phyloP scores from a whole-genome alignment of 2,797 vertebrate species.

The Kryptolebias ocellatus region DNA sequence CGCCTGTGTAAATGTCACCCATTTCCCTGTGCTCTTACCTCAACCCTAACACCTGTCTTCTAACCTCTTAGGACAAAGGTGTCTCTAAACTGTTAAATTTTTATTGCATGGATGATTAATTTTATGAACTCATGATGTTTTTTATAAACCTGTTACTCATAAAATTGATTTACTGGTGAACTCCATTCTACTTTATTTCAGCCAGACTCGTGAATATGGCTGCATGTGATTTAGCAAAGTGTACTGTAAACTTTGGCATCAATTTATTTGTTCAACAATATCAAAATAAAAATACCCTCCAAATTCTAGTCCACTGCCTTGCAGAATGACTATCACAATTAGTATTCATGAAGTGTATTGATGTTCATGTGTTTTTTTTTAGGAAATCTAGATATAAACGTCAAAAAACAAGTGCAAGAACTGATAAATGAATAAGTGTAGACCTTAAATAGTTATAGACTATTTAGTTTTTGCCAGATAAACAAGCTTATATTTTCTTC shows the following conservation, averaged over 20 bases:
- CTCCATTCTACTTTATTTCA: slow-evolving; percentile 20
- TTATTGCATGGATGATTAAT: slow-evolving; percentile 54
- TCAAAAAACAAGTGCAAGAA: background rate
- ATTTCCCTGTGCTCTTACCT: slow-evolving; percentile 17
- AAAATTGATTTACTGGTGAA: slow-evolving; percentile 31
- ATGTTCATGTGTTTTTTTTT: background rate
- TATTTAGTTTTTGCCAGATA: no score
- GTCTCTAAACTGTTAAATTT: slow-evolving; percentile 43
- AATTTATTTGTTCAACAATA: slow-evolving; percentile 1
- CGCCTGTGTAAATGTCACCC: slow-evolving; percentile 71
- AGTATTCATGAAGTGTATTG: background rate
- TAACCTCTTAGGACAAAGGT: slow-evolving; percentile 21
- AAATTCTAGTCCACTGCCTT: background rate
- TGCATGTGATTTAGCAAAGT: slow-evolving; percentile 1
- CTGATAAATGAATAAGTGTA: background rate
- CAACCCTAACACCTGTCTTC: slow-evolving; percentile 13
- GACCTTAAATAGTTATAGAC: background rate
- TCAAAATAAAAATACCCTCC: background rate
- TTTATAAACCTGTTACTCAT: slow-evolving; percentile 60
- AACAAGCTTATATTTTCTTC: background rate
- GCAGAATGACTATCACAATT: background rate
- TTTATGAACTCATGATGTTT: slow-evolving; percentile 44
- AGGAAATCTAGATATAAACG: background rate
- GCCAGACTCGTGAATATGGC: slow-evolving; percentile 8
- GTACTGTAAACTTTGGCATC: background rate